Evolutionary conservation across 1,140 invertebrate species (phyloP).

Genomic region (Euglossa dilemma): DNA sequence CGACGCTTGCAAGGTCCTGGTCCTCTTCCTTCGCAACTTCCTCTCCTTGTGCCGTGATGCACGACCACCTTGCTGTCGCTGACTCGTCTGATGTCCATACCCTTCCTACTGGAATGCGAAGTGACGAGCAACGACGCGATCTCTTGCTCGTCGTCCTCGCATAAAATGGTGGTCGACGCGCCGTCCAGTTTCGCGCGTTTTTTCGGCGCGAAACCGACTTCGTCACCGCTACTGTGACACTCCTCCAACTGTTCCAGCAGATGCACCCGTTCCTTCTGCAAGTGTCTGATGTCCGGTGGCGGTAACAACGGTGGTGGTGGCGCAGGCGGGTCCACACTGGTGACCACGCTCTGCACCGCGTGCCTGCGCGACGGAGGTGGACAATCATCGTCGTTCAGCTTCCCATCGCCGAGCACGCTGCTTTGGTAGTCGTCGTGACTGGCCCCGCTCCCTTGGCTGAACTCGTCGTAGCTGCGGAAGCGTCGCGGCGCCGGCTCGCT

Average conservation of each 20-base stretch:
- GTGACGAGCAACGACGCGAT: slow-evolving; percentile 81
- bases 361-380: slow-evolving; percentile 74
- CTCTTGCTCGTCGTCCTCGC: slow-evolving; percentile 82
- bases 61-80: slow-evolving; percentile 82
- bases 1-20: slow-evolving; percentile 80
- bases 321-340: slow-evolving; percentile 72
- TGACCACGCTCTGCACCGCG: slow-evolving; percentile 76
- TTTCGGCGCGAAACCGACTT: slow-evolving; percentile 85
- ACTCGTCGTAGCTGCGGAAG: slow-evolving; percentile 86
- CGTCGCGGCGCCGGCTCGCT: slow-evolving; percentile 82
- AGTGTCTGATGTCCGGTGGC: slow-evolving; percentile 85
- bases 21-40: slow-evolving; percentile 81
- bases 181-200: slow-evolving; percentile 86
- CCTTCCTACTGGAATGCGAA: slow-evolving; percentile 80
- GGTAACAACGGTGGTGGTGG: slow-evolving; percentile 76
- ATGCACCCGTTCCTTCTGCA: slow-evolving; percentile 88
- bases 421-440: slow-evolving; percentile 84
- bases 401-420: slow-evolving; percentile 75
- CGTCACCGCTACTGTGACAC: slow-evolving; percentile 88
- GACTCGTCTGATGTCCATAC: slow-evolving; percentile 83
- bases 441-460: slow-evolving; percentile 85
- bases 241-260: slow-evolving; percentile 88
- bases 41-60: slow-evolving; percentile 81
- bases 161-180: slow-evolving; percentile 75
- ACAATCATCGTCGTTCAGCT: slow-evolving; percentile 74